Evolutionary conservation across 2,888 invertebrate genomes (phyloP), one percentile per base, ranked within the genome.

Genomic region (Trissoscelio sp.): DNA sequence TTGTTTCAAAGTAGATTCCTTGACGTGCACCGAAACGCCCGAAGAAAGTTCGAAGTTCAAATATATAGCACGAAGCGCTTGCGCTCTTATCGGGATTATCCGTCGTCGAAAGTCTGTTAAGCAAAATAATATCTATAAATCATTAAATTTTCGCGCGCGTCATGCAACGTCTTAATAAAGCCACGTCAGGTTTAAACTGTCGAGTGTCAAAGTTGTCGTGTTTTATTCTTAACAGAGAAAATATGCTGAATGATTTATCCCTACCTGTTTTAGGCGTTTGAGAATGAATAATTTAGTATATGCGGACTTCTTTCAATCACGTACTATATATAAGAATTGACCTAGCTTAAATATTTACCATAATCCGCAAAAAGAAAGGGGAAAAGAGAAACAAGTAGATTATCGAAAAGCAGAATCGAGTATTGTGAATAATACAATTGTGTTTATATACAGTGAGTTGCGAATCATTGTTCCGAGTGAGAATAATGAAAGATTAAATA

Each of bases 1-100:
- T 79, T 79, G 73, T 79, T 79, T 67, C 67, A 79, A 67, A 60
- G 60, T 60, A 73, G 67, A 79, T 73, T 72, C 55, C 67, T 79
- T 57, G 70, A 79, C 58, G 64, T 66, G 51, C 57, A 46, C 24
- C 51, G 20, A 73, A 48, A 37, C 53, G 53, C 55, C 62, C 42
- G 42, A 55, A 53, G 53, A 58, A 75, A 75, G 66, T 75, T 57
- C 44, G 16, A 18, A 69, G 62, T 55, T 67, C 60, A 67, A 75
- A 64, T 67, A 67, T 74, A 57, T 55, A 44, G 55, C 31, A 9
- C 42, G 20, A 12, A 28, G 12, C 42, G 34, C 69, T 24, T 24
- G 34, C 31, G 18, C 44, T 60, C 34, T 51, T 58, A 58, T 58
- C 24, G 18, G 46, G 46, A 67, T 75, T 75, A 75, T 67, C 24